A percentile compares a stretch with the other conserved stretches of the same genome.
These are phyloP conservation scores for Pseudorhombus dupliciocellatus DNA, from an alignment of 2,113 vertebrate genomes.

Conservation along the genomic window DNA sequence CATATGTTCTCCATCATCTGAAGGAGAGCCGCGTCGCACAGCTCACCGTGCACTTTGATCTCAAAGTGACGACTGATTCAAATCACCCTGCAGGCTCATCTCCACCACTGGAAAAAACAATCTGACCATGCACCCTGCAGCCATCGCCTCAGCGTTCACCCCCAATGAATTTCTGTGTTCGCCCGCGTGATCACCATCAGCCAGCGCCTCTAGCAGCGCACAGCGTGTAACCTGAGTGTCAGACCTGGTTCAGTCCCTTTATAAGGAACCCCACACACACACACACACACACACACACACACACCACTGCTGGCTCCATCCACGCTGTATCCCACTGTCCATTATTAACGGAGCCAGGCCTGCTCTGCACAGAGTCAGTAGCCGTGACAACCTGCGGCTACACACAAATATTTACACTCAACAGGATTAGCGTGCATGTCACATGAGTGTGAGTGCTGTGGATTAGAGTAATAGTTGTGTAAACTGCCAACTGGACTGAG, in stretches of 20 bases:
- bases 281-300: too few species aligned
- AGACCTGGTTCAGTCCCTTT: slow-evolving; percentile 13
- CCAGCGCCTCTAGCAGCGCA: background rate
- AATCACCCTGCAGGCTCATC: background rate
- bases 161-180: background rate
- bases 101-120: background rate
- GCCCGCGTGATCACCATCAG: background rate
- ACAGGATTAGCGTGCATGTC: slow-evolving; percentile 23
- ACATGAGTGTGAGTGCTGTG: background rate
- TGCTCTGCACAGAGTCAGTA: slow-evolving; percentile 30
- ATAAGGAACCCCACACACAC: too few species aligned
- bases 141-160: background rate
- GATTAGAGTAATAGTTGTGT: slow-evolving; percentile 7
- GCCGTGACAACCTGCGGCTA: slow-evolving; percentile 25
- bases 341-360: slow-evolving; percentile 23
- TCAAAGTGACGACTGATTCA: background rate
- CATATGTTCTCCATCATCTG: slow-evolving; percentile 1
- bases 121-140: background rate
- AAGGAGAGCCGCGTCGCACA: background rate
- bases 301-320: slow-evolving; percentile 1
- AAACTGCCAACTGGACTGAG: slow-evolving; percentile 11
- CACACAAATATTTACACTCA: slow-evolving; percentile 54
- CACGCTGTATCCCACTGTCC: slow-evolving; percentile 17
- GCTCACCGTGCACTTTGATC: background rate
- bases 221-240: slow-evolving; percentile 19